Percentiles rank a stretch among this genome's conserved stretches.
These are phyloP conservation scores for Saccostrea cuccullata DNA, from an alignment of 1,140 invertebrate species.

Conservation along the genomic window DNA sequence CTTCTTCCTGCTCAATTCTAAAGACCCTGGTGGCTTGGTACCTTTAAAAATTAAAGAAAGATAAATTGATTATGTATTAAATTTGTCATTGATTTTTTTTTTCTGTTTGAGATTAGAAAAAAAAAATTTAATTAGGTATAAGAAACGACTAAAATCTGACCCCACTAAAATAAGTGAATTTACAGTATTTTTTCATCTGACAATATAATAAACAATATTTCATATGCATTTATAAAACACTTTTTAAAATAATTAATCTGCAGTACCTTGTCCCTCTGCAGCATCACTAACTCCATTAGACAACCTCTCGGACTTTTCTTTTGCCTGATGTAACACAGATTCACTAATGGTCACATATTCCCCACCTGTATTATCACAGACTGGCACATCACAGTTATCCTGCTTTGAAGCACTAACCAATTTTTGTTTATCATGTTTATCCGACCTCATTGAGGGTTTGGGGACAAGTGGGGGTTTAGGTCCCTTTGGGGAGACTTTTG, in stretches of 20 bases:
- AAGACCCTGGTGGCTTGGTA: constrained; percentile 1
- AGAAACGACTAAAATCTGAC: neutral
- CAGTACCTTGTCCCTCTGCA: constrained; percentile 2
- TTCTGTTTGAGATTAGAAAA: neutral
- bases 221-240: neutral
- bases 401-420: constrained; percentile 19
- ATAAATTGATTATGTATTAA: neutral
- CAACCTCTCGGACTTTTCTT: constrained; percentile 37
- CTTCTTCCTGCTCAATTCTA: constrained; percentile 37
- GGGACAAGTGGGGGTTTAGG: neutral
- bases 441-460: neutral
- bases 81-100: neutral
- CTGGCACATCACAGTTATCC: constrained; percentile 17
- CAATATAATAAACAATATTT: neutral
- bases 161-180: neutral
- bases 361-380: constrained; percentile 11
- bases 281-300: constrained; percentile 46
- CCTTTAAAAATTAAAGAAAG: neutral
- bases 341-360: constrained; percentile 9
- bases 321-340: neutral
- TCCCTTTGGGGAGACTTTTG: neutral
- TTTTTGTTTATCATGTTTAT: constrained; percentile 31
- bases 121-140: neutral
- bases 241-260: neutral
- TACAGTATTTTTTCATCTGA: neutral